Evolutionary conservation across 2,113 vertebrate species (phyloP).

Genomic region (Xenopus tropicalis): UCB_Xtro_10.0 CM004443.2:194763001-194763500

Average conservation of each 20-base stretch:
- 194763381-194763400: no score
- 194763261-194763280: conserved; percentile 29
- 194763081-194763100: conserved; percentile 10
- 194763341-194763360: no score
- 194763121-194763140: conserved; percentile 17
- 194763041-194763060: neutral
- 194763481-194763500: no score
- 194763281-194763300: conserved; percentile 27
- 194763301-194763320: no score
- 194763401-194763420: no score
- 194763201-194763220: conserved; percentile 18
- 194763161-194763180: conserved; percentile 22
- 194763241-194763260: conserved; percentile 13
- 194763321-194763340: no score
- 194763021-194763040: conserved; percentile 1
- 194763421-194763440: neutral
- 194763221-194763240: conserved; percentile 36
- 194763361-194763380: no score
- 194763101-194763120: conserved; percentile 6
- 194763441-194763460: no score
- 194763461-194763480: no score
- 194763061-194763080: conserved; percentile 1
- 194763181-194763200: conserved; percentile 33
- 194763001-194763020: neutral
- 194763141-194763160: conserved; percentile 18